A percentile compares a stretch with the other conserved stretches of the same genome.
phyloP scores from a whole-genome alignment of 2,888 invertebrate genomes.

The Hofmannophila pseudospretella region DNA sequence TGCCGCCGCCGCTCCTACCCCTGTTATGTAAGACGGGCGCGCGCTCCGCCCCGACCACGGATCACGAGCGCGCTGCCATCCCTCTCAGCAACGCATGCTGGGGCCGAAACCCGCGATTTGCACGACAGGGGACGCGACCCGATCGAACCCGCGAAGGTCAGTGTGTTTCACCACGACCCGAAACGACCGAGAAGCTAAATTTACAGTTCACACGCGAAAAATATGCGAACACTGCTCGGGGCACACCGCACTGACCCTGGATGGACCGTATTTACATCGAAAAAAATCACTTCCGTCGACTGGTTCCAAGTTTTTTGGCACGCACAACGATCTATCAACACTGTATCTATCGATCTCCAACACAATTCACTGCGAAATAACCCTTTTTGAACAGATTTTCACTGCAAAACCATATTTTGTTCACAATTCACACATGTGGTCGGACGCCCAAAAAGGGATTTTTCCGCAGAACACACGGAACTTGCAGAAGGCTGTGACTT shows the following conservation, averaged over 20 bases:
- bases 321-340: constrained; percentile 55
- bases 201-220: constrained; percentile 40
- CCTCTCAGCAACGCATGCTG: constrained; percentile 71
- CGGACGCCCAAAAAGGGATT: constrained; percentile 83
- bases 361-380: constrained; percentile 50
- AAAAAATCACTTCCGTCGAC: constrained; percentile 72
- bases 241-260: constrained; percentile 73
- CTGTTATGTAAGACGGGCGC: constrained; percentile 75
- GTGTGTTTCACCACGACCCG: constrained; percentile 40
- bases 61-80: constrained; percentile 78
- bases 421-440: constrained; percentile 81
- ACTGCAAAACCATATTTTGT: constrained; percentile 72
- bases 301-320: constrained; percentile 55
- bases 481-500: constrained; percentile 75
- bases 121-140: constrained; percentile 46
- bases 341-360: constrained; percentile 48
- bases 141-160: constrained; percentile 56
- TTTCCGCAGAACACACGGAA: constrained; percentile 79
- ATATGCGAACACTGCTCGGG: constrained; percentile 57
- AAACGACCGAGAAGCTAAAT: constrained; percentile 35
- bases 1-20: constrained; percentile 67
- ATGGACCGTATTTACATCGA: constrained; percentile 74
- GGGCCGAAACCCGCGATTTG: constrained; percentile 57
- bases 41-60: constrained; percentile 77
- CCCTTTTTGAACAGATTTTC: constrained; percentile 53